phyloP scores from a whole-genome alignment of 1,140 invertebrate species.

The Drosophila burlai region DNA sequence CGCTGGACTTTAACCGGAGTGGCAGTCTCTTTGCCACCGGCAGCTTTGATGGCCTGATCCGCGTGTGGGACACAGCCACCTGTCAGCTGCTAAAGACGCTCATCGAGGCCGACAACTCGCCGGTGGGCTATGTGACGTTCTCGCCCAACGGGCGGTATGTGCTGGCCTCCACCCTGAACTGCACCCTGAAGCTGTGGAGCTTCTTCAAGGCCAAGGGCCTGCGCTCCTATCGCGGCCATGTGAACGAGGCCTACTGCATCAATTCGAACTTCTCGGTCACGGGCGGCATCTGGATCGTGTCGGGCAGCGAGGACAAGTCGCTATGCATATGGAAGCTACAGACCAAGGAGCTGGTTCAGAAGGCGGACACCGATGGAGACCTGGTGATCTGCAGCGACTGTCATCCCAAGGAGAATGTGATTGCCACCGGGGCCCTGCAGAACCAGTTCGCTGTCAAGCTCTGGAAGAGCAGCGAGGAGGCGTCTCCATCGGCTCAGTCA shows the following conservation, averaged over 20 bases:
- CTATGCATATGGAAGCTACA: conserved; percentile 66
- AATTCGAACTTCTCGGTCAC: conserved; percentile 63
- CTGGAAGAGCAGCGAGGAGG: conserved; percentile 50
- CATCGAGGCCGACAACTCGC: conserved; percentile 57
- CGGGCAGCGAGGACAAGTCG: conserved; percentile 59
- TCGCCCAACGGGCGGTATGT: conserved; percentile 66
- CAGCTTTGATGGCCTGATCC: conserved; percentile 64
- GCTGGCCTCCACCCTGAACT: conserved; percentile 55
- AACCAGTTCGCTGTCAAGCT: conserved; percentile 36
- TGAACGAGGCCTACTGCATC: conserved; percentile 55
- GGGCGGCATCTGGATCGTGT: conserved; percentile 64
- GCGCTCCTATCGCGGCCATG: conserved; percentile 59
- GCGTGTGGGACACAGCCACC: conserved; percentile 59
- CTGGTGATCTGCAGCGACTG: conserved; percentile 55
- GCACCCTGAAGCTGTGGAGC: conserved; percentile 62
- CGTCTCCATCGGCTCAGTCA: not conserved
- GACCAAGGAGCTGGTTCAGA: conserved; percentile 60
- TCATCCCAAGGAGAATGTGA: conserved; percentile 61
- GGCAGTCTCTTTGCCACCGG: conserved; percentile 59
- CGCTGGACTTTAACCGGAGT: conserved; percentile 60
- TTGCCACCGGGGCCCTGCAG: conserved; percentile 44
- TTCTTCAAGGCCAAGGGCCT: conserved; percentile 62
- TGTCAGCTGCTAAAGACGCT: conserved; percentile 54
- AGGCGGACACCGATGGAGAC: conserved; percentile 30
- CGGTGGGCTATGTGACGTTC: conserved; percentile 64